Percentiles rank a stretch among this genome's conserved stretches.
Conservation (phyloP, 2,888 invertebrate species). For the Tenthredo mesomela region DNA sequence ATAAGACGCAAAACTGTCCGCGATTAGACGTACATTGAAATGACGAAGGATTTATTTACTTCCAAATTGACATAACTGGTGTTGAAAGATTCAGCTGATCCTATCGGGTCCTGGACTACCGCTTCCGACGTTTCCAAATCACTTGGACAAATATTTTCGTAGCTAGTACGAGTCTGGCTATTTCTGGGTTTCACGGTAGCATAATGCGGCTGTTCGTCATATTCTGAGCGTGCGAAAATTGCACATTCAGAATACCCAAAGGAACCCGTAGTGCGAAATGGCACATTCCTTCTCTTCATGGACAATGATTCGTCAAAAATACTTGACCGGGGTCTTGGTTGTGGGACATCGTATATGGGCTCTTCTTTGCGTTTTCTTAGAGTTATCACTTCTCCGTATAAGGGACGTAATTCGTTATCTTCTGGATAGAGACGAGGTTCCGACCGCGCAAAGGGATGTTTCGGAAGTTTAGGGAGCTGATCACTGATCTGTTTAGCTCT, state of each 20-base stretch:
- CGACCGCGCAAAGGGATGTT: slow-evolving; percentile 34
- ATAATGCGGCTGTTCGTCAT: slow-evolving; percentile 56
- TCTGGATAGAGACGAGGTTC: slow-evolving; percentile 21
- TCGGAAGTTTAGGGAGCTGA: slow-evolving; percentile 27
- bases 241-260: slow-evolving; percentile 12
- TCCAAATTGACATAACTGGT: slow-evolving; percentile 4
- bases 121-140: neutral
- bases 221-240: slow-evolving; percentile 55
- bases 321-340: slow-evolving; percentile 61
- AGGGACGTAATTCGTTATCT: neutral
- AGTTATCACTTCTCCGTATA: neutral
- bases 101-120: neutral
- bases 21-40: slow-evolving; percentile 36
- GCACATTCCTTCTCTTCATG: slow-evolving; percentile 57
- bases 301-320: slow-evolving; percentile 64
- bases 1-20: neutral
- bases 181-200: slow-evolving; percentile 63
- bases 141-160: neutral
- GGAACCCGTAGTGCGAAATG: neutral
- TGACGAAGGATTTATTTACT: neutral
- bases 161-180: slow-evolving; percentile 3
- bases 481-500: slow-evolving; percentile 22
- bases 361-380: slow-evolving; percentile 31
- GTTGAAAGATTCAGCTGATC: neutral
- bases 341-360: slow-evolving; percentile 63